Evolutionary conservation across 2,113 vertebrate species (phyloP), one percentile per base, ranked within the genome.

Genomic region (Ctenomys sociabilis): DNA sequence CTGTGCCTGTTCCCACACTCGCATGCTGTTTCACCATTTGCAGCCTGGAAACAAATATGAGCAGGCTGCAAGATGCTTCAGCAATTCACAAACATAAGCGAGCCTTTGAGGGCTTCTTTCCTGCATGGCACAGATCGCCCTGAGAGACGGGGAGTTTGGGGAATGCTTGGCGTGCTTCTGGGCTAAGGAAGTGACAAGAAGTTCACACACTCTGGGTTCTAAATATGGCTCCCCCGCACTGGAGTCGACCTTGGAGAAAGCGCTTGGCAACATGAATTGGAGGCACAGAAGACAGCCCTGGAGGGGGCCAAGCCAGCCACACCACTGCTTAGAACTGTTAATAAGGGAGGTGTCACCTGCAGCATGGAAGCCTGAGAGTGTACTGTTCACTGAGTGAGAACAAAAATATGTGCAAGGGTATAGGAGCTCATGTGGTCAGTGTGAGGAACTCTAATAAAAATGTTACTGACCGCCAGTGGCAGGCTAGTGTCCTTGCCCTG

Each of bases 211-310:
- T 85, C 30, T 45, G 73, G 75, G 22, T 87, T 85, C 87, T 92
- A 95, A 88, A 88, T n/a, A 90, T 59, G 85, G 40, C 21, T 90
- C 81, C 77, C 77, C 5, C 0, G 66, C 73, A 45, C 43, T 96
- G 59, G 59, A 59, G 40, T 37, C 92, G 85, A 96, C 82, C 78
- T 96, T 95, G 61, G 24, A 24, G 14, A 95, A 97, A 92, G 64
- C 30, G 85, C 81, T 90, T 87, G 30, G 21, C 64, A 59, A 93
- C 49, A 66, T 80, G 72, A 68, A 94, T 94, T 52, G 45, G 78
- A 95, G 93, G 19, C 32, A 30, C 68, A 77, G 21, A 82, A 73
- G 64, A 75, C 0, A 73, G 32, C 11, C 3, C 87, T 92, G 21
- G 66, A 63, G 0, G n/a, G 52, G 1, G 35, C 72, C 90, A n/a